Evolutionary conservation across 2,113 vertebrate genomes (phyloP).

Genomic region (Tinamus guttatus): DNA sequence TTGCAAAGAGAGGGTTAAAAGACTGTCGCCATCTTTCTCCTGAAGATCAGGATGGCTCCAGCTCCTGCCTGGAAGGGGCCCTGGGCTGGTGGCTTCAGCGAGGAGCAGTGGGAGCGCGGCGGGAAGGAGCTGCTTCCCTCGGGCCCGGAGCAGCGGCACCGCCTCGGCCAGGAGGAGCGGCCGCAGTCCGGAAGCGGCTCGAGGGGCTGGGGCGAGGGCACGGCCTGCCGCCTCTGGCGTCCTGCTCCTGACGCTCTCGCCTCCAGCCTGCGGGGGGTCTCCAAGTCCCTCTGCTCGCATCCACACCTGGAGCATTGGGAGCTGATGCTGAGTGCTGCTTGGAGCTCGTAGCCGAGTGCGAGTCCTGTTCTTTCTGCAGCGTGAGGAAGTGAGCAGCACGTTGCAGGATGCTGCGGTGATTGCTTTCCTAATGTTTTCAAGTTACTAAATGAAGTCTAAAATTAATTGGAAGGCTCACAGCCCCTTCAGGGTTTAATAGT

Average conservation of each 20-base stretch:
- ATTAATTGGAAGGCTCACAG: conserved; percentile 53
- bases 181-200: too few species aligned
- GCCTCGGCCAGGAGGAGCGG: too few species aligned
- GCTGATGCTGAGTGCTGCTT: background rate
- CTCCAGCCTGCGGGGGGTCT: background rate
- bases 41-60: background rate
- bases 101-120: too few species aligned
- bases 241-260: background rate
- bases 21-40: background rate
- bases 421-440: conserved; percentile 35
- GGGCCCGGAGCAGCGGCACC: too few species aligned
- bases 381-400: background rate
- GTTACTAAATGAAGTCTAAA: conserved; percentile 55
- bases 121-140: too few species aligned
- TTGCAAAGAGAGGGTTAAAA: background rate
- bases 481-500: conserved; percentile 38
- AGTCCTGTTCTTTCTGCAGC: background rate
- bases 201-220: too few species aligned
- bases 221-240: too few species aligned
- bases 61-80: too few species aligned
- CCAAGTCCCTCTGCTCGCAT: background rate
- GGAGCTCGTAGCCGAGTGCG: background rate
- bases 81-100: too few species aligned
- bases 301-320: background rate
- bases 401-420: conserved; percentile 13